Evolutionary conservation across 2,888 invertebrate genomes (phyloP).

Genomic region (Orthonevra nobilis): DNA sequence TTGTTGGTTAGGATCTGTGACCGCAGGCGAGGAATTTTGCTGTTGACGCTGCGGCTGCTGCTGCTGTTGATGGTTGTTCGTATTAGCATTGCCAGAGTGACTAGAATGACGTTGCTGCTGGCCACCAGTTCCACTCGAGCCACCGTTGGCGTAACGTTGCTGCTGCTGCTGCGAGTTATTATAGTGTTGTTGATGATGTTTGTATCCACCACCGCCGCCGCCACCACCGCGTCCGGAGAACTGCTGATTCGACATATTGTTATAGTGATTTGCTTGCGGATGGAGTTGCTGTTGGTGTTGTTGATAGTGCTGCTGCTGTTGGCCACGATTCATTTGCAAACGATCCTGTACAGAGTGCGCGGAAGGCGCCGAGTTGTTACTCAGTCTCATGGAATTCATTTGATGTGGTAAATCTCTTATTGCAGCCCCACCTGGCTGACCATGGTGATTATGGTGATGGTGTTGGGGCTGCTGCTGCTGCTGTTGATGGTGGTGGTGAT

Average conservation of each 20-base stretch:
- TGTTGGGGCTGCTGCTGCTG: constrained; percentile 46
- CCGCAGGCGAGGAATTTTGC: constrained; percentile 44
- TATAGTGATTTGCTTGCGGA: constrained; percentile 58
- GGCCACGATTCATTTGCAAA: constrained; percentile 61
- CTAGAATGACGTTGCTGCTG: constrained; percentile 64
- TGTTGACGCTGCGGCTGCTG: constrained; percentile 39
- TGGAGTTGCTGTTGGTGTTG: constrained; percentile 48
- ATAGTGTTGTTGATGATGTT: constrained; percentile 62
- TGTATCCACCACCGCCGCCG: constrained; percentile 39
- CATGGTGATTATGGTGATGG: constrained; percentile 59
- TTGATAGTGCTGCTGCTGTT: constrained; percentile 42
- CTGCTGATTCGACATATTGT: constrained; percentile 64
- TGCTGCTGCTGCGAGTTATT: constrained; percentile 56
- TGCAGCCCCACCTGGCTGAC: constrained; percentile 30
- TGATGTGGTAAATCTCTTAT: constrained; percentile 63
- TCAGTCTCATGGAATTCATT: constrained; percentile 68
- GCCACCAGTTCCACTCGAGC: no score
- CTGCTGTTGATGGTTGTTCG: constrained; percentile 35
- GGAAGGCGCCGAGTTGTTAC: constrained; percentile 39
- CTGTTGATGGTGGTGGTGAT: constrained; percentile 49
- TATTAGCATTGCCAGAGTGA: constrained; percentile 53
- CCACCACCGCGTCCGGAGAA: constrained; percentile 53
- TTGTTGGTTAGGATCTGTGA: constrained; percentile 64
- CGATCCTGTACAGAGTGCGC: constrained; percentile 65
- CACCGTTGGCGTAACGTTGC: constrained; percentile 54